Base-by-base conservation (phyloP, 2,797 vertebrate species). In the Melanitta fusca region DNA sequence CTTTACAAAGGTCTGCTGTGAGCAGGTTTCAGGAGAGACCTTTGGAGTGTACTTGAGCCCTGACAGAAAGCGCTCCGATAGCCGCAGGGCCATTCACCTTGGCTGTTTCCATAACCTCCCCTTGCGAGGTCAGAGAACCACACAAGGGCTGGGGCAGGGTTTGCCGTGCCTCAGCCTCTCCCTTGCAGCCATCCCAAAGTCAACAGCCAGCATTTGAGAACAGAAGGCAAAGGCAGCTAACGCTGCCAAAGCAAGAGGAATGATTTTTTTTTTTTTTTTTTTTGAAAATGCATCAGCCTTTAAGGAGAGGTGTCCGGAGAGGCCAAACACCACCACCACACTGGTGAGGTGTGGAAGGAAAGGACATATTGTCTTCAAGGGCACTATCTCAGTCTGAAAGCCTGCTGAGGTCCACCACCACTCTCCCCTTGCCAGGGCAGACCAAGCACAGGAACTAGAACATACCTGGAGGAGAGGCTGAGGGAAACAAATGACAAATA, bases 1-100 rank as follows among this genome's bases (percentile, higher is more conserved):
- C 7, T 88, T 95, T 66, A 60, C 24, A 82, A 69, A 71, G 30
- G 25, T 71, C n/a, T 68, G 3, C 2, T 27, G 30, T 28, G 73
- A 60, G 32, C 5, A 61, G 9, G 34, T 68, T 92, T 91, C 84
- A 57, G 32, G 85, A 80, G 9, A 85, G 84, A 89, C 81, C 86
- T 85, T 77, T 73, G 68, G 71, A 90, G 54, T 1, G 0, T 34
- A 60, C 53, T 18, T 32, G 17, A 74, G 34, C 21, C 74, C 75
- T 54, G 58, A 85, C 25, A 85, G 54, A 89, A 85, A 89, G 74
- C 0, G 0, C 57, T 71, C 56, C 45, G 9, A 27, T 0, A 85
- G 65, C 28, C 72, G 69, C 1, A 0, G 24, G 78, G 84, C 43
- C 28, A 0, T 75, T 93, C 77, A 89, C 84, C 86, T 53, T n/a